These are phyloP conservation scores for Oxyscelio sp. DNA, from an alignment of 2,888 invertebrate genomes.

Conservation along the genomic window DNA sequence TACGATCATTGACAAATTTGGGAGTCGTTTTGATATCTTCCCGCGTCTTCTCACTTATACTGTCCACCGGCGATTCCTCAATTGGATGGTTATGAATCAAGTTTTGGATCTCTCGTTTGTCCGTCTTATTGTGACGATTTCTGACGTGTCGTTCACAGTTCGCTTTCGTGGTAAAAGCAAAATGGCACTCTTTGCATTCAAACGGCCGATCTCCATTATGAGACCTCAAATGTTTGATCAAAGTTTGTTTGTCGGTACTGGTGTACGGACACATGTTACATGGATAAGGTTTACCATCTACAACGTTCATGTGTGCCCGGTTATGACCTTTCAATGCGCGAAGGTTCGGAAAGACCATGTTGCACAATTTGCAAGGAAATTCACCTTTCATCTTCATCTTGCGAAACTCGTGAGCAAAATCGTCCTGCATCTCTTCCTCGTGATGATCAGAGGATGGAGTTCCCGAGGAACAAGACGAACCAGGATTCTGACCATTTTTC, in stretches of 20 bases:
- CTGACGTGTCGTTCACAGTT: conserved; percentile 98
- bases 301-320: conserved; percentile 94
- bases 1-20: conserved; percentile 81
- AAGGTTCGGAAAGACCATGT: conserved; percentile 95
- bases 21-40: conserved; percentile 85
- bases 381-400: conserved; percentile 96
- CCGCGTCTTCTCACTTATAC: conserved; percentile 76
- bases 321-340: conserved; percentile 97
- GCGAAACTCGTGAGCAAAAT: conserved; percentile 95
- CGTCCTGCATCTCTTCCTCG: conserved; percentile 94
- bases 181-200: conserved; percentile 98
- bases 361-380: conserved; percentile 97
- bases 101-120: conserved; percentile 96
- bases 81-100: conserved; percentile 96
- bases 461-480: conserved; percentile 85
- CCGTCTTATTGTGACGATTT: conserved; percentile 96
- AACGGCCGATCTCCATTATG: conserved; percentile 98
- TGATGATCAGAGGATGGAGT: conserved; percentile 87
- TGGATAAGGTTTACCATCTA: conserved; percentile 93
- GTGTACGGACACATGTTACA: conserved; percentile 98
- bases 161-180: conserved; percentile 98
- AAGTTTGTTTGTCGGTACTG: conserved; percentile 96
- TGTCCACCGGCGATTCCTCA: conserved; percentile 94
- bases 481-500: conserved; percentile 74
- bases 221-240: conserved; percentile 97